These are phyloP conservation scores for Crotalus horridus DNA, from an alignment of 2,113 vertebrate species.

Conservation along the genomic window DNA sequence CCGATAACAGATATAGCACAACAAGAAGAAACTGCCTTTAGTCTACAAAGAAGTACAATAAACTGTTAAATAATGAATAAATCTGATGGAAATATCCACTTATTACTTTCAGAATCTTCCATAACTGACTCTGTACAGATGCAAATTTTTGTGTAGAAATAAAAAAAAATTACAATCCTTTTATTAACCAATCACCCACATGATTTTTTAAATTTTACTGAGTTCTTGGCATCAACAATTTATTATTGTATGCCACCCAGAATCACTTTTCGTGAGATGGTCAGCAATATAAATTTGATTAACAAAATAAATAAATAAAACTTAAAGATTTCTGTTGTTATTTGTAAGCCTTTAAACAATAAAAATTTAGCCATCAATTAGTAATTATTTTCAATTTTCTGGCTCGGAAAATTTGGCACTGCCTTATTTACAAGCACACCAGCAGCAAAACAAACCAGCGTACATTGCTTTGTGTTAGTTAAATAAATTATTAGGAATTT, in stretches of 20 bases:
- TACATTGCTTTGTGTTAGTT: rapidly evolving
- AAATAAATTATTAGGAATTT: neutral
- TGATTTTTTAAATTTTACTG: neutral
- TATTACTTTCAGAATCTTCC: neutral
- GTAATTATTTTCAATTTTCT: neutral
- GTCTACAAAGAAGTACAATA: neutral
- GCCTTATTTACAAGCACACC: neutral
- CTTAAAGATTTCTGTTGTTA: neutral
- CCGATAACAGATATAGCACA: no score
- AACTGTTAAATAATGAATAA: neutral
- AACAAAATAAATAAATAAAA: neutral
- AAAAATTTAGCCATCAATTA: neutral
- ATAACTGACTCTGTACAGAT: neutral
- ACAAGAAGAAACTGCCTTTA: neutral
- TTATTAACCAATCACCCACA: neutral
- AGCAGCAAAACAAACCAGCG: rapidly evolving
- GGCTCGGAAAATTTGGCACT: neutral
- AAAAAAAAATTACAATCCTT: neutral
- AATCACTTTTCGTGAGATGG: neutral
- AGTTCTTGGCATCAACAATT: neutral
- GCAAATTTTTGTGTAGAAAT: neutral
- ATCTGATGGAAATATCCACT: neutral
- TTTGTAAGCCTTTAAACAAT: conserved; percentile 30
- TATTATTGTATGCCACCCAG: neutral
- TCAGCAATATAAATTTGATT: neutral